Base-by-base conservation (phyloP, 2,888 invertebrate genomes). In the Himalopsyche tibetana region DNA sequence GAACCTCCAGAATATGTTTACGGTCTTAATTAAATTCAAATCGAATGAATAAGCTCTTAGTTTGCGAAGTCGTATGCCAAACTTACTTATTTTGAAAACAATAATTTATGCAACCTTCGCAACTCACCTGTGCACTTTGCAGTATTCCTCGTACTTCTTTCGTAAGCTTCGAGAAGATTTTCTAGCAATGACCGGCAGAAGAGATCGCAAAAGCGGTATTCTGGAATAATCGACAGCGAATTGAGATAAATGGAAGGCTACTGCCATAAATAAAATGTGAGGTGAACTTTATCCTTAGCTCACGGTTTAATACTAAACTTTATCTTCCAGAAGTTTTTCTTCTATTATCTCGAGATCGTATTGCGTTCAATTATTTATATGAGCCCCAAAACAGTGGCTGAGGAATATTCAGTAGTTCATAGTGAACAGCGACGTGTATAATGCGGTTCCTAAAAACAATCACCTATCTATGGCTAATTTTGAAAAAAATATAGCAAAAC, bases 161-260 rank as follows among this genome's bases (percentile, higher is more conserved):
- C 56, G n/a, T 28, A 56, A 56, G 28, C 63, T 9, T 63, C 15
- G 9, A 8, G 28, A 63, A 63, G 28, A 63, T 63, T 63, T 63
- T 28, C 63, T 19, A 2, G 28, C 19, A 19, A 63, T 63, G 63
- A 63, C 63, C 63, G 63, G 63, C 63, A 28, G 63, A 19, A 2
- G 80, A 80, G 40, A 11, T 45, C 45, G 36, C 11, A 55, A 38
- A 9, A 63, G 63, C 63, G 63, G 63, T 19, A 63, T n/a, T n/a
- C 80, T 55, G 82, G 84, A 87, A 87, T 85, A 87, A 87, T 87
- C 87, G 85, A 85, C 83, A 55, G 55, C 45, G 83, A 85, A 87
- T 87, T 87, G 85, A 87, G 87, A 87, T 85, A 87, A 87, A 87
- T 87, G 85, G 84, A 55, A 38, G 56, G 38, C 82, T 56, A 38